These are phyloP conservation scores for Molossus molossus DNA, from an alignment of 2,797 vertebrate species.

Conservation along the genomic window DNA sequence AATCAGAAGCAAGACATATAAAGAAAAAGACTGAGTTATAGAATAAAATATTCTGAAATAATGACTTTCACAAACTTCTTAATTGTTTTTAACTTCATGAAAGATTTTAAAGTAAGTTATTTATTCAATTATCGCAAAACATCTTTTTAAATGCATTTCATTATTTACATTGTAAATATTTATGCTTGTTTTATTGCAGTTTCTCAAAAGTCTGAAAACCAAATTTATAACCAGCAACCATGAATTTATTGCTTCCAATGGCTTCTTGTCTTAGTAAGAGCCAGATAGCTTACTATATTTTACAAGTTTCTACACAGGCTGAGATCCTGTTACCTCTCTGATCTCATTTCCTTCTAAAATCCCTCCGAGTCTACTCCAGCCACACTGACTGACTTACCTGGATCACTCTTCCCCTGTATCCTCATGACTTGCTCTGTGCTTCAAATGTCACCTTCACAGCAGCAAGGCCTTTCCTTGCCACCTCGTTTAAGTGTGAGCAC, in stretches of 20 bases:
- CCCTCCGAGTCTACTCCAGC: background rate
- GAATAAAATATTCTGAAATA: slow-evolving; percentile 59
- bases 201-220: slow-evolving; percentile 53
- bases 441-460: background rate
- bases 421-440: background rate
- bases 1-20: slow-evolving; percentile 18
- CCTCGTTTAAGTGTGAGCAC: background rate
- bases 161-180: slow-evolving; percentile 64
- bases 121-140: slow-evolving; percentile 25
- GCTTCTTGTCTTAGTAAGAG: slow-evolving; percentile 60
- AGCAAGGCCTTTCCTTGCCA: background rate
- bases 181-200: slow-evolving; percentile 62
- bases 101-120: slow-evolving; percentile 47
- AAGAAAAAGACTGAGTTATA: background rate
- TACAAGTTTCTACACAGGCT: background rate
- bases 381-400: background rate
- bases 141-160: slow-evolving; percentile 14
- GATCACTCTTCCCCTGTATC: background rate
- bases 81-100: slow-evolving; percentile 49
- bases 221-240: slow-evolving; percentile 37
- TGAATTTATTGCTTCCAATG: slow-evolving; percentile 65
- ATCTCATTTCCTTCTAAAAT: slow-evolving; percentile 44
- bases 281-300: slow-evolving; percentile 43
- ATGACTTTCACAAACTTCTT: slow-evolving; percentile 49
- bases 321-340: slow-evolving; percentile 35